Evolutionary conservation across 2,797 vertebrate species (phyloP).

Genomic region (Dryobates pubescens): DNA sequence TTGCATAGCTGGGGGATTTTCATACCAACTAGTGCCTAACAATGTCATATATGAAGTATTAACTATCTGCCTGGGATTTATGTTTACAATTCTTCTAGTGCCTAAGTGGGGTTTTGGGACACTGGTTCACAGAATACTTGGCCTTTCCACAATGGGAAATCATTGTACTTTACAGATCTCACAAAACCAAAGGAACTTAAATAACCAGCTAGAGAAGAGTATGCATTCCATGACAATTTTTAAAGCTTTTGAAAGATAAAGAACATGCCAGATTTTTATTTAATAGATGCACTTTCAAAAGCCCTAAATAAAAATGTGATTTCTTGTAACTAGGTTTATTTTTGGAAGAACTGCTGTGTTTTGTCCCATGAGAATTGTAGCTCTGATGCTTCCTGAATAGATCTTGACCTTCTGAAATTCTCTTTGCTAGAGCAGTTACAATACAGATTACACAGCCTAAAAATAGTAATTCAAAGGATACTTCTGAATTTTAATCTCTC

Average conservation of each 20-base stretch:
- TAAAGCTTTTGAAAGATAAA: neutral
- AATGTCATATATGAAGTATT: neutral
- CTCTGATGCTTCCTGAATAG: conserved; percentile 17
- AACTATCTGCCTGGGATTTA: neutral
- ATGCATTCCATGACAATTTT: neutral
- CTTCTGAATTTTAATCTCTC: conserved; percentile 23
- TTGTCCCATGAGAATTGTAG: neutral
- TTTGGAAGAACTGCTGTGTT: conserved; percentile 25
- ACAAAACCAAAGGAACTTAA: neutral
- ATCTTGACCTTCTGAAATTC: conserved; percentile 18
- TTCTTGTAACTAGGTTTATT: conserved; percentile 19
- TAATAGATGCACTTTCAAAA: neutral
- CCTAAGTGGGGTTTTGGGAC: neutral
- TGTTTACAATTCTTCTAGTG: neutral
- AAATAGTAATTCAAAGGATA: conserved; percentile 30
- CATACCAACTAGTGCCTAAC: neutral
- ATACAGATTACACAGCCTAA: neutral
- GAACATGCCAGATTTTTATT: neutral
- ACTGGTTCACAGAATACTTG: neutral
- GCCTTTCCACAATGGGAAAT: neutral
- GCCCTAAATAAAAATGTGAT: neutral
- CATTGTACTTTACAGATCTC: neutral
- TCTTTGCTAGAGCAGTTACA: conserved; percentile 25
- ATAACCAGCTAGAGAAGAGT: neutral
- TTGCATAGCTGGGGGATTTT: neutral